These are phyloP conservation scores for Sipha maydis DNA, from an alignment of 2,888 invertebrate genomes.

Conservation along the genomic window DNA sequence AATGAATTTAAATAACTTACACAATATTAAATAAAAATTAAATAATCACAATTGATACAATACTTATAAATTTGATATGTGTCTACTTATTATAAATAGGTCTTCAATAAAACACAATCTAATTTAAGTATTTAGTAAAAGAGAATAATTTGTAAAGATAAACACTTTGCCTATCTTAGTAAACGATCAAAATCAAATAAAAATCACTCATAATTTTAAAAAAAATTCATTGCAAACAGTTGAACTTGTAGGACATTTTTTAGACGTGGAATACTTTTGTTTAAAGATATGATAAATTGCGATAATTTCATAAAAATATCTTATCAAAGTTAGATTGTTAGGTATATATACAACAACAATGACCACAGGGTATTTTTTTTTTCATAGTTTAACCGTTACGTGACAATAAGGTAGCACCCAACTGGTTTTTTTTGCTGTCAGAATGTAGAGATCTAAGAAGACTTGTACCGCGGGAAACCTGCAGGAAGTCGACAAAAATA, in stretches of 20 bases:
- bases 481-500: conserved; percentile 36
- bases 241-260: neutral
- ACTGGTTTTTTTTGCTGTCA: conserved; percentile 18
- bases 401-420: conserved; percentile 47
- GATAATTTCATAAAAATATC: neutral
- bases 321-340: neutral
- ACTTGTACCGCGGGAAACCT: conserved; percentile 18
- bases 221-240: neutral
- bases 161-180: too few species aligned
- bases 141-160: too few species aligned
- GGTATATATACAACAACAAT: neutral
- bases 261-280: neutral
- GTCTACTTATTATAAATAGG: too few species aligned
- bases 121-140: too few species aligned
- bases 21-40: too few species aligned
- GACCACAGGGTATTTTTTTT: conserved; percentile 21
- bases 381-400: neutral
- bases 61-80: too few species aligned
- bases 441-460: neutral
- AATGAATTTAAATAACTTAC: too few species aligned
- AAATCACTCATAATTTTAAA: neutral
- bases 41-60: too few species aligned
- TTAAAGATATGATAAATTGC: neutral
- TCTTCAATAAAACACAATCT: too few species aligned
- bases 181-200: neutral